Evolutionary conservation across 2,888 invertebrate genomes (phyloP).

Genomic region (Cremastinae sp.): DNA sequence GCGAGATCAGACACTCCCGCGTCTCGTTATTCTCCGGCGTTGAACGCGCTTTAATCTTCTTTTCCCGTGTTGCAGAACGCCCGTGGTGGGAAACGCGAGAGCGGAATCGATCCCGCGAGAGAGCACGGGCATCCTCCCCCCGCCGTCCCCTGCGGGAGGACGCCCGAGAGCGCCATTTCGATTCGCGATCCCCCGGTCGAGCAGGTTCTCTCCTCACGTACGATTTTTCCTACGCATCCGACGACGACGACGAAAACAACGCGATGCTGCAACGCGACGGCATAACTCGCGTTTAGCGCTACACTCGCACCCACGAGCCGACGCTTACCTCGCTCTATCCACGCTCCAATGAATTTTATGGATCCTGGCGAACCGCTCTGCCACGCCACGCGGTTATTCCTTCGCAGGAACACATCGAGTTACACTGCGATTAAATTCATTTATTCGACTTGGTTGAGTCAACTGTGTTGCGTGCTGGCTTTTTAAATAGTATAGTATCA

Average conservation of each 20-base stretch:
- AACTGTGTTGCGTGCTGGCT: too few relatives aligned
- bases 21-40: too few relatives aligned
- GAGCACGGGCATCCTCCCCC: constrained; percentile 61
- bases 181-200: constrained; percentile 53
- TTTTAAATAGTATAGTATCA: too few relatives aligned
- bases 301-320: constrained; percentile 21
- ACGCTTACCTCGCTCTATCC: neutral
- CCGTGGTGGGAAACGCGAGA: constrained; percentile 54
- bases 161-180: constrained; percentile 35
- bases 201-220: constrained; percentile 65
- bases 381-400: too few relatives aligned
- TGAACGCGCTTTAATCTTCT: too few relatives aligned
- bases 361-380: neutral
- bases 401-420: too few relatives aligned
- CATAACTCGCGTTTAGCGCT: constrained; percentile 7
- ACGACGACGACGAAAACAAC: constrained; percentile 56
- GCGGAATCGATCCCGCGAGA: constrained; percentile 56
- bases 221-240: constrained; percentile 56
- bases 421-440: too few relatives aligned
- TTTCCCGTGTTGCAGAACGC: too few relatives aligned
- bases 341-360: neutral
- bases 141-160: constrained; percentile 60
- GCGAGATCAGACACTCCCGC: too few relatives aligned
- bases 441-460: too few relatives aligned
- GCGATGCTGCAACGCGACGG: constrained; percentile 40